These are phyloP conservation scores for Sinonovacula constricta DNA, from an alignment of 1,140 invertebrate species.

Conservation along the genomic window DNA sequence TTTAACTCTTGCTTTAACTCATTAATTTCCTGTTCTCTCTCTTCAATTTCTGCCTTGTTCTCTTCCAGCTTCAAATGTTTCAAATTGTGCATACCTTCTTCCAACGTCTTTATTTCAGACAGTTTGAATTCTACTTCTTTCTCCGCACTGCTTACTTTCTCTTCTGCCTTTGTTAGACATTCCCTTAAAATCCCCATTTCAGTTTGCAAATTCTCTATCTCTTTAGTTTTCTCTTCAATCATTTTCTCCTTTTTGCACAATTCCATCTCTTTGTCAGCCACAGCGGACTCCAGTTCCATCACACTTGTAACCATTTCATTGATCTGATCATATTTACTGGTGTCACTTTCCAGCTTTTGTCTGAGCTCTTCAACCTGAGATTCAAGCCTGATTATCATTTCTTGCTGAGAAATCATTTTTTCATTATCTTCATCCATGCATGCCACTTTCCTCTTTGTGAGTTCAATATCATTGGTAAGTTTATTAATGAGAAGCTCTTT, in stretches of 20 bases:
- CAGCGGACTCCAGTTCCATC: slow-evolving; percentile 26
- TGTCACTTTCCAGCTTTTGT: background rate
- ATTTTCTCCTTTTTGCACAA: slow-evolving; percentile 27
- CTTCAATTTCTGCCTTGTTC: background rate
- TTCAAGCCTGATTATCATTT: background rate
- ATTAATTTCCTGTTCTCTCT: background rate
- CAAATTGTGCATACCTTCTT: slow-evolving; percentile 9
- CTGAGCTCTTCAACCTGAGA: background rate
- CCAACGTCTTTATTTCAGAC: background rate
- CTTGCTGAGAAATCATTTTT: background rate
- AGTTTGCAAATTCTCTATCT: background rate
- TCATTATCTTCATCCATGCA: background rate
- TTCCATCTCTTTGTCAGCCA: slow-evolving; percentile 29
- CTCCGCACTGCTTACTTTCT: background rate
- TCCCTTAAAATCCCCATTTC: background rate
- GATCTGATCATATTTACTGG: background rate
- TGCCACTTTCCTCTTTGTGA: background rate
- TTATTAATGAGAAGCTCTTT: background rate
- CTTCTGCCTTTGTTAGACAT: background rate
- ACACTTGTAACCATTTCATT: slow-evolving; percentile 27
- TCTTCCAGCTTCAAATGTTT: background rate
- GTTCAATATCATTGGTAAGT: background rate
- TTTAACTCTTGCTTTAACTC: background rate
- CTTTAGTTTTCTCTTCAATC: slow-evolving; percentile 23
- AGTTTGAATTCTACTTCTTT: background rate